Base-by-base conservation (phyloP, 2,113 vertebrate genomes). In the Oncorhynchus nerka region DNA sequence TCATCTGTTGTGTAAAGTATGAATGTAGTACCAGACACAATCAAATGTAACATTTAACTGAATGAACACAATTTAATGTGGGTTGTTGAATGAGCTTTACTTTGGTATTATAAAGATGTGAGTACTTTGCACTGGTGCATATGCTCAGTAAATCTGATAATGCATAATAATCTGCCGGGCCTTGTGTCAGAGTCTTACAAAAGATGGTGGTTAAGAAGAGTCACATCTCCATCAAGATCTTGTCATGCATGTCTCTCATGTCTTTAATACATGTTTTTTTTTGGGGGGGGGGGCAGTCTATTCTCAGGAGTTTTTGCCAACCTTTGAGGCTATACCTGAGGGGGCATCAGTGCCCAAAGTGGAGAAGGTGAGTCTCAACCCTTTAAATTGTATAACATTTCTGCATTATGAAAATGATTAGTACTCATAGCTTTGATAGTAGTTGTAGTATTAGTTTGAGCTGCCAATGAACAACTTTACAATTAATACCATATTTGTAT, bases 301-400 rank as follows among this genome's bases (percentile, higher is more conserved):
- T 69, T 78, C 81, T 0, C 48, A 93, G 74, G 90, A 92, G 84
- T 88, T 91, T 79, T 77, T 92, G 78, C 92, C 91, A 49, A 92
- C 87, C 0, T 93, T 87, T 82, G 80, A 85, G 3, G 75, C 75
- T 22, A 88, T 90, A 65, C 26, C 24, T 66, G 86, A 89, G 82
- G 88, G 83, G 64, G 5, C 64, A 6, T 45, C 3, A 0, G 6
- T 87, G 12, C 0, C 22, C 20, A 91, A 85, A 85, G 65, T 81
- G 32, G 62, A 75, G 24, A 74, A 72, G 91, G 93, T 94, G 80
- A 90, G 91, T 91, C n/a, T 49, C 3, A 45, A 24, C 30, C 39
- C 34, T 13, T 24, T 24, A 70, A 48, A 48, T 24, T 69, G 8
- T 3, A 19, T 66, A 15, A 28, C 3, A 24, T 32, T 30, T 66